Percentiles rank a stretch among this genome's conserved stretches.
Conservation (phyloP, 2,888 invertebrate species). For the Lucinisca nassula region DNA sequence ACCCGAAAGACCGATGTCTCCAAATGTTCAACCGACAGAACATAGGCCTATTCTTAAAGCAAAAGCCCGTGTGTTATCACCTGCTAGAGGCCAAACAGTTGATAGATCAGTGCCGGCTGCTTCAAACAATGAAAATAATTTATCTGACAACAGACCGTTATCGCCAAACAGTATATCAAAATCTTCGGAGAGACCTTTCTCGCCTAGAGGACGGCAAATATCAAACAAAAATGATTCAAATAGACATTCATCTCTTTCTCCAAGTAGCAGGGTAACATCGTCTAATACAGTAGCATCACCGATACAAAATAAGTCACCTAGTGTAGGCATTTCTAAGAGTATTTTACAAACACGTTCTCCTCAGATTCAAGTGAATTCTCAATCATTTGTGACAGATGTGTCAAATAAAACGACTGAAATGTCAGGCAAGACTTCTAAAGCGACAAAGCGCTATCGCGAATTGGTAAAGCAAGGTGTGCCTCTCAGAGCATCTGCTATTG, state of each 20-base stretch:
- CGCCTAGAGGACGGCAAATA: neutral
- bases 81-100: neutral
- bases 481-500: constrained; percentile 79
- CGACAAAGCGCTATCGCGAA: constrained; percentile 77
- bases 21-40: constrained; percentile 49
- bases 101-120: neutral
- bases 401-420: neutral
- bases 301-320: neutral
- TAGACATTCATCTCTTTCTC: neutral
- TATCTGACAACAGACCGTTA: neutral
- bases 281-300: neutral
- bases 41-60: constrained; percentile 8
- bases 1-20: constrained; percentile 56
- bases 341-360: neutral
- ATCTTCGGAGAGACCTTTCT: constrained; percentile 2
- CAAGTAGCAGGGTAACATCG: neutral
- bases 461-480: constrained; percentile 81
- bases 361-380: neutral
- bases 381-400: neutral
- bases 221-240: neutral
- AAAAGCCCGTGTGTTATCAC: neutral
- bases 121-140: neutral
- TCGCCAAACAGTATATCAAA: neutral
- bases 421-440: constrained; percentile 31
- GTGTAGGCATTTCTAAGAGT: neutral